Evolutionary conservation across 2,113 vertebrate species (phyloP).

Genomic region (Orycteropus afer): DNA sequence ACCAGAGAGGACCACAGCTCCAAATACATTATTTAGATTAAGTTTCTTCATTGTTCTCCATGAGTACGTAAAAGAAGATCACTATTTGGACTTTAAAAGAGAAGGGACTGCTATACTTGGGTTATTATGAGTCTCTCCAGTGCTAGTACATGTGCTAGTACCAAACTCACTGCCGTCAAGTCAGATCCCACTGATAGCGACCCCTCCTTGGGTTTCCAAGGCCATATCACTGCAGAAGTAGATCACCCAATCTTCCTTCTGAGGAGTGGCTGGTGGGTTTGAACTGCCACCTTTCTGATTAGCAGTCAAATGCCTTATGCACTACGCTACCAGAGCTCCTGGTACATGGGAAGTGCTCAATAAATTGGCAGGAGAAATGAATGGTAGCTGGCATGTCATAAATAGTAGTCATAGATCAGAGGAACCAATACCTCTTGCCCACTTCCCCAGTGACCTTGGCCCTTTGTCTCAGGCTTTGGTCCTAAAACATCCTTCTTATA

Average conservation of each 20-base stretch:
- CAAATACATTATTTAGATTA: background rate
- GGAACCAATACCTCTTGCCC: background rate
- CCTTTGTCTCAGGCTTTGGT: background rate
- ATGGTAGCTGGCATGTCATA: background rate
- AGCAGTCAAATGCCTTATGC: too few species aligned
- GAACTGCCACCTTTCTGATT: too few species aligned
- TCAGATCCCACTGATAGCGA: too few species aligned
- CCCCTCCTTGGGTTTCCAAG: too few species aligned
- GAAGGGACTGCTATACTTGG: background rate
- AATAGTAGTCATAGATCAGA: background rate
- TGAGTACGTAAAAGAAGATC: background rate
- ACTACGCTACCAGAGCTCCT: too few species aligned
- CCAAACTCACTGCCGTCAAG: too few species aligned
- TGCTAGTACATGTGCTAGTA: too few species aligned
- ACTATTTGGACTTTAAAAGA: constrained; percentile 3
- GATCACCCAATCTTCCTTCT: too few species aligned
- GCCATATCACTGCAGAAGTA: too few species aligned
- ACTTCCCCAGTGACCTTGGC: background rate
- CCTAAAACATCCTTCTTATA: background rate
- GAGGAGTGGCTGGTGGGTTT: too few species aligned
- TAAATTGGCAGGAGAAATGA: background rate
- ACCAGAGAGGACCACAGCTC: background rate
- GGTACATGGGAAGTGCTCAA: background rate
- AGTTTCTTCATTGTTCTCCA: background rate
- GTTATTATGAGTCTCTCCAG: background rate